phyloP scores from a whole-genome alignment of 2,888 invertebrate species.

The Silvanus unidentatus region DNA sequence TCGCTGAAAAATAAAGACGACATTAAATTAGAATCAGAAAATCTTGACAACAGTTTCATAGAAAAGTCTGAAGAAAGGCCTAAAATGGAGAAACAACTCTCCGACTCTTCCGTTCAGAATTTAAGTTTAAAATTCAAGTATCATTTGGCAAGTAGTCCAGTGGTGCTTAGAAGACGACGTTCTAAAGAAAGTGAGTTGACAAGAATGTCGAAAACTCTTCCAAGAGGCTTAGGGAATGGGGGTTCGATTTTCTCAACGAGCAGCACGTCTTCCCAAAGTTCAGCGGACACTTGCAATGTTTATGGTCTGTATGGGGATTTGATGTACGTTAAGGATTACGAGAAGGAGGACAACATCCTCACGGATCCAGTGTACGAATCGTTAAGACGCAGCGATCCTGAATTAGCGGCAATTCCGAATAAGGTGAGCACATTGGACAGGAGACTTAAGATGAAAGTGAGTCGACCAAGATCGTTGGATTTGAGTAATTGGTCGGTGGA shows the following conservation, averaged over 20 bases:
- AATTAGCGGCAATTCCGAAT: slow-evolving; percentile 74
- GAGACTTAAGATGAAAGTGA: slow-evolving; percentile 73
- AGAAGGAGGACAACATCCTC: slow-evolving; percentile 67
- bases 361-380: slow-evolving; percentile 71
- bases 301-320: slow-evolving; percentile 85
- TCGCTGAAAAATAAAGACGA: slow-evolving; percentile 32
- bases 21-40: slow-evolving; percentile 32
- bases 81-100: slow-evolving; percentile 63
- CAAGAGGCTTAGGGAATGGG: slow-evolving; percentile 51
- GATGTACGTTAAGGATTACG: slow-evolving; percentile 83
- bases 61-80: slow-evolving; percentile 32
- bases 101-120: slow-evolving; percentile 52
- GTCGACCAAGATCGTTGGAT: slow-evolving; percentile 74
- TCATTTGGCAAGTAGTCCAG: slow-evolving; percentile 58
- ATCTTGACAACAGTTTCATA: slow-evolving; percentile 31
- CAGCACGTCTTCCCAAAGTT: slow-evolving; percentile 54
- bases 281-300: slow-evolving; percentile 71
- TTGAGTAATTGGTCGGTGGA: slow-evolving; percentile 85
- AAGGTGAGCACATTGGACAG: slow-evolving; percentile 78
- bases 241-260: slow-evolving; percentile 52
- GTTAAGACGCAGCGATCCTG: slow-evolving; percentile 74
- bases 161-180: slow-evolving; percentile 54
- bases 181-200: slow-evolving; percentile 55
- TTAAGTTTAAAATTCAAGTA: slow-evolving; percentile 55
- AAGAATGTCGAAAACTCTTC: slow-evolving; percentile 72